Percentiles rank a stretch among this genome's conserved stretches.
phyloP scores from a whole-genome alignment of 2,113 vertebrate species.

The Lipophrys pholis region DNA sequence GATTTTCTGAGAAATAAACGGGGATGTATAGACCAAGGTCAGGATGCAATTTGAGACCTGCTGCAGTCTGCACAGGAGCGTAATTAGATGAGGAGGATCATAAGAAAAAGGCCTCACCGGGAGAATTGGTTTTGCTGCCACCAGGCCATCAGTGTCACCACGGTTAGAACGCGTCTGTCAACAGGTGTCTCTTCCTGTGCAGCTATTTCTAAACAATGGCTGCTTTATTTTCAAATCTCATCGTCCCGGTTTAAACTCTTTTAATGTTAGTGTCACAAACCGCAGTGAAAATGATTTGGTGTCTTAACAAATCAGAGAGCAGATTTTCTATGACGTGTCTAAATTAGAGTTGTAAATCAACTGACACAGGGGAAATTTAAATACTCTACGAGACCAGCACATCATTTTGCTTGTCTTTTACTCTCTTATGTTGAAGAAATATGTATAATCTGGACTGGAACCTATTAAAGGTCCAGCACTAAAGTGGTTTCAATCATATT shows the following conservation, averaged over 20 bases:
- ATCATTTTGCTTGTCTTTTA: neutral
- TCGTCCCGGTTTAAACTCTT: neutral
- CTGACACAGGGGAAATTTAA: neutral
- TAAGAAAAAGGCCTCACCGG: constrained; percentile 30
- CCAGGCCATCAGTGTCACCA: neutral
- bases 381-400: accelerated
- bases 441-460: too few species aligned
- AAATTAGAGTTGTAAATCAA: neutral
- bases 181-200: constrained; percentile 6
- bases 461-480: too few species aligned
- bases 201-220: neutral
- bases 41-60: constrained; percentile 27
- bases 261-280: neutral
- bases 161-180: constrained; percentile 19
- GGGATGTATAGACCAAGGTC: constrained; percentile 15
- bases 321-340: neutral
- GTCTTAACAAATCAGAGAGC: neutral
- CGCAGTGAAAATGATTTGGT: neutral
- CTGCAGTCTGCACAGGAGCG: constrained; percentile 13
- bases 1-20: constrained; percentile 2
- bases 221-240: neutral
- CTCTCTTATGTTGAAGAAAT: too few species aligned
- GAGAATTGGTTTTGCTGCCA: constrained; percentile 40
- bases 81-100: constrained; percentile 36
- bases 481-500: too few species aligned